Conservation (phyloP, 2,888 invertebrate genomes). For the Agrotis exclamationis region DNA sequence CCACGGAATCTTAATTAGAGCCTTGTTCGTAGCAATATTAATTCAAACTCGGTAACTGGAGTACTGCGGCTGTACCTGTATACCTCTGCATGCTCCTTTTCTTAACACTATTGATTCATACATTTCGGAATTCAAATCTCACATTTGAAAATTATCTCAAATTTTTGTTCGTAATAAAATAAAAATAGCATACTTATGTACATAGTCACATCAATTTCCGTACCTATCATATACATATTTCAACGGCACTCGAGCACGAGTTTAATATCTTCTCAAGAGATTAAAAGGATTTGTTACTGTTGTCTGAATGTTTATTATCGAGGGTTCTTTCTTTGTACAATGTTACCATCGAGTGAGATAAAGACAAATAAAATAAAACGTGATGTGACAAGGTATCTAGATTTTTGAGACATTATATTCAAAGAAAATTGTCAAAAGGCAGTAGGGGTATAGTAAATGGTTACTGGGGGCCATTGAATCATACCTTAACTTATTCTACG, state of each 20-base stretch:
- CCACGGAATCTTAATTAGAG: too few species aligned
- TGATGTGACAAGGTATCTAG: neutral
- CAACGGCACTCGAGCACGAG: slow-evolving; percentile 8
- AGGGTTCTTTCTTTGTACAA: slow-evolving; percentile 7
- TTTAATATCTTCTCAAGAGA: slow-evolving; percentile 10
- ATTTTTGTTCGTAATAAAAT: slow-evolving; percentile 1
- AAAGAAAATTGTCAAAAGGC: neutral
- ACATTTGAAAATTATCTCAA: slow-evolving; percentile 11
- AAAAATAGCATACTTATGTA: neutral
- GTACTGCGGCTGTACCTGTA: too few species aligned
- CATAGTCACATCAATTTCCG: slow-evolving; percentile 13
- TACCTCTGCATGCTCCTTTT: too few species aligned
- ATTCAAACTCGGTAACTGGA: too few species aligned
- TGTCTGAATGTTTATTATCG: slow-evolving; percentile 18
- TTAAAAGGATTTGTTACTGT: slow-evolving; percentile 43
- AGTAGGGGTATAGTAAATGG: neutral
- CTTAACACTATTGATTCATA: neutral
- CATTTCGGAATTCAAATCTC: neutral
- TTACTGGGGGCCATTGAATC: too few species aligned
- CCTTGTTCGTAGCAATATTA: too few species aligned
- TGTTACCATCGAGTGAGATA: slow-evolving; percentile 26
- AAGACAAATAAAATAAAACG: neutral
- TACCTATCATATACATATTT: slow-evolving; percentile 1
- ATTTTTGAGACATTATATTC: neutral
- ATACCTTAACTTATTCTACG: neutral